Evolutionary conservation across 2,888 invertebrate genomes (phyloP).

Genomic region (Erannis defoliaria): DNA sequence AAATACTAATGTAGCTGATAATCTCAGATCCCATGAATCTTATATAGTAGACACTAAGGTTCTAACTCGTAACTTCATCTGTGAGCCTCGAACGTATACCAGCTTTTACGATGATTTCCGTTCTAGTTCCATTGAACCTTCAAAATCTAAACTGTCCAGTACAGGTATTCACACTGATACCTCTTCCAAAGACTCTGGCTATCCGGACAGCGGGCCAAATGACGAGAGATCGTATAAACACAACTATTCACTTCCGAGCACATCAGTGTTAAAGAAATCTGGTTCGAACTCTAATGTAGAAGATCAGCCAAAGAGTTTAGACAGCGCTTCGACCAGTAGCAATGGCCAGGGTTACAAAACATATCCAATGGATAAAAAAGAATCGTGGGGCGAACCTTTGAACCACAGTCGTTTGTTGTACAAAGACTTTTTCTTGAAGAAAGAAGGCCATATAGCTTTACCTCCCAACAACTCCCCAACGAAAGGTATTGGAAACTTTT

Average conservation of each 20-base stretch:
- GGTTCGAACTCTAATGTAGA: conserved; percentile 58
- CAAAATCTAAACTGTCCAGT: conserved; percentile 67
- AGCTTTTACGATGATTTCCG: conserved; percentile 77
- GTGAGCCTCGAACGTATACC: conserved; percentile 69
- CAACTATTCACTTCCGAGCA: conserved; percentile 70
- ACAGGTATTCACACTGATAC: conserved; percentile 71
- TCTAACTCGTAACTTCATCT: conserved; percentile 54
- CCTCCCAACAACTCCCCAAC: conserved; percentile 76
- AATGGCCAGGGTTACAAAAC: conserved; percentile 65
- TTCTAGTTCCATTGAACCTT: conserved; percentile 55
- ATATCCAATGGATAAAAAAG: conserved; percentile 60
- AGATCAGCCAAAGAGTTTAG: conserved; percentile 75
- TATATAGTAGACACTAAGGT: conserved; percentile 52
- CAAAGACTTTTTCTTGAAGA: conserved; percentile 80
- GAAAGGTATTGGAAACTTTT: conserved; percentile 53
- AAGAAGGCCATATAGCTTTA: conserved; percentile 72
- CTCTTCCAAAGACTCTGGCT: conserved; percentile 81
- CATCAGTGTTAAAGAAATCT: conserved; percentile 61
- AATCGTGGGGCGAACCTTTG: conserved; percentile 68
- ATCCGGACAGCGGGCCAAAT: conserved; percentile 71
- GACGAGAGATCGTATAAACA: conserved; percentile 67
- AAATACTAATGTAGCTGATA: conserved; percentile 48
- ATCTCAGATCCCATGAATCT: conserved; percentile 47
- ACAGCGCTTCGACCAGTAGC: conserved; percentile 64
- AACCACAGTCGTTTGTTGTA: conserved; percentile 80